phyloP scores from a whole-genome alignment of 2,797 vertebrate species.

The Chrysocyon brachyurus region DNA sequence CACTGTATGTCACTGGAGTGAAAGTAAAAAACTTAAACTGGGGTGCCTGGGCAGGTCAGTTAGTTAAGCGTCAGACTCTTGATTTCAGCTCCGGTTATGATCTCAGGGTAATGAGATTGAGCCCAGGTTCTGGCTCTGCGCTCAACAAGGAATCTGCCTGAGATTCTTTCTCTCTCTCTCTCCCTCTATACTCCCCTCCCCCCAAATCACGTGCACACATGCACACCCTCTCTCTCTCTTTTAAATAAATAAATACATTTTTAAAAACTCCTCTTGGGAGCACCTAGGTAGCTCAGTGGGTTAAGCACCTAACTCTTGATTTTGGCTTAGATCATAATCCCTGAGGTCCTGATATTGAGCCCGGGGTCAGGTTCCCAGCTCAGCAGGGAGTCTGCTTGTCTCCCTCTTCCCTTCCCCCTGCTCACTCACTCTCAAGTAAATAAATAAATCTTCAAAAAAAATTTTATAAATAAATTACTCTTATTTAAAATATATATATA shows the following conservation, averaged over 20 bases:
- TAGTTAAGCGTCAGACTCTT: neutral
- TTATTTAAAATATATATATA: neutral
- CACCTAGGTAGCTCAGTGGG: neutral
- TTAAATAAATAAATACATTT: neutral
- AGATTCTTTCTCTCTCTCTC: neutral
- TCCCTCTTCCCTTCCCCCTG: neutral
- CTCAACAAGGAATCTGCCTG: neutral
- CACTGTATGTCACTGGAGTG: neutral
- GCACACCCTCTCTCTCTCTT: neutral
- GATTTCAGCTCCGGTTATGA: neutral
- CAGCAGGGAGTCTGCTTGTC: neutral
- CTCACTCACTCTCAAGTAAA: neutral
- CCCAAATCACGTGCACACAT: neutral
- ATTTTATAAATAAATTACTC: neutral
- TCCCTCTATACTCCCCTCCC: neutral
- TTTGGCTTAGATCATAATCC: neutral
- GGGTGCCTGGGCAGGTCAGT: neutral
- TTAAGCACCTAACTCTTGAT: neutral
- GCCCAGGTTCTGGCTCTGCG: neutral
- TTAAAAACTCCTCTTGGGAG: neutral
- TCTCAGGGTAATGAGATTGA: neutral
- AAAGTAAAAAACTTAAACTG: neutral
- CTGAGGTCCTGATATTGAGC: neutral
- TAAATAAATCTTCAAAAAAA: neutral
- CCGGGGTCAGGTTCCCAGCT: neutral